Evolutionary conservation across 2,113 vertebrate genomes (phyloP).

Genomic region (Microtus pennsylvanicus): DNA sequence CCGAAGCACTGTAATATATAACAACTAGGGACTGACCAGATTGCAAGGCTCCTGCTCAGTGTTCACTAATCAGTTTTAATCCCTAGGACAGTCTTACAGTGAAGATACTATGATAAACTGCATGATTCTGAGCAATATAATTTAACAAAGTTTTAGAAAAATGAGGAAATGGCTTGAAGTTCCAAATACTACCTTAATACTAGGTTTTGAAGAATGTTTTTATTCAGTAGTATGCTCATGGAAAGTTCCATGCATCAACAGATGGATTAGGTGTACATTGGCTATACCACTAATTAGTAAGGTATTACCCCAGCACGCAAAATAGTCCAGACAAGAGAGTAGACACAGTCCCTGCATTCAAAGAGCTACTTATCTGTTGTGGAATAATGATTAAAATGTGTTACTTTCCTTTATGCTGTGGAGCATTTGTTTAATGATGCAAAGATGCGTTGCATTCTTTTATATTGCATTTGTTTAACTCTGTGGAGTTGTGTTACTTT

Average conservation of each 20-base stretch:
- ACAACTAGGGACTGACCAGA: not conserved
- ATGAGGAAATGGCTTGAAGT: constrained; percentile 36
- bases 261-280: not conserved
- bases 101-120: not conserved
- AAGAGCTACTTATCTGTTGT: not conserved
- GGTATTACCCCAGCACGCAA: not conserved
- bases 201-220: not conserved
- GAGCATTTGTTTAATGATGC: not conserved
- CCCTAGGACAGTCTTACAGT: not conserved
- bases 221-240: not conserved
- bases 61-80: constrained; percentile 8
- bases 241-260: not conserved
- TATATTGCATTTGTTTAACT: not conserved
- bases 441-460: not conserved
- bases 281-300: not conserved
- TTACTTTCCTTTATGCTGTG: not conserved
- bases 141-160: not conserved
- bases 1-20: not conserved
- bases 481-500: not conserved
- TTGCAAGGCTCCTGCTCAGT: not conserved
- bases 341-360: not conserved
- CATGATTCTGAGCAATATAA: not conserved
- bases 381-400: not conserved
- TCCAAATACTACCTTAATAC: not conserved
- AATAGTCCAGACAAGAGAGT: not conserved